Evolutionary conservation across 2,113 vertebrate genomes (phyloP), one percentile per base, ranked within the genome.

Genomic region (Arenaria interpres): DNA sequence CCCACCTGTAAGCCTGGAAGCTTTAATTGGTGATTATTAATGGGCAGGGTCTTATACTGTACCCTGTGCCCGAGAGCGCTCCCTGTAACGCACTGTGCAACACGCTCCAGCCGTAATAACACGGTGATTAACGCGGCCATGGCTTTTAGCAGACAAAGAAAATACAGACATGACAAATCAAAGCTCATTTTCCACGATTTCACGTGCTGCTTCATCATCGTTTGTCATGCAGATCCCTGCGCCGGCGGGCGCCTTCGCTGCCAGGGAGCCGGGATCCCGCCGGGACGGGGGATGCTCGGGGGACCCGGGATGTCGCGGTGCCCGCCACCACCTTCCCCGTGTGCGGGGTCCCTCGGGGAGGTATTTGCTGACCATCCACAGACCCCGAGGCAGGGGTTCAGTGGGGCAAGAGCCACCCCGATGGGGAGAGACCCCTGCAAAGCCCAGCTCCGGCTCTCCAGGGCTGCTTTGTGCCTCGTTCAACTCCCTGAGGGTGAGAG

Each of bases 121-220:
- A 63, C 22, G 12, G 88, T 41, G 86, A 95, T 95, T 93, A 92
- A 91, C 57, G 57, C 7, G 19, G 90, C 97, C 79, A 78, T 64
- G 96, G 92, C 89, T 94, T 64, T 95, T 87, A 96, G 90, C 92
- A 97, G 94, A 97, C 94, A 97, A 93, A 97, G 95, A 87, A 96
- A 92, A 93, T 14, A 95, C 84, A 97, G 96, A 89, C 89, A 39
- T 53, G 90, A 95, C 92, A 93, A 95, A 96, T 93, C 96, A 93
- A 89, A 94, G 92, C 95, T 94, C 96, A 79, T 96, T 97, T 93
- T 72, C 86, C 97, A 87, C 45, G 1, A 75, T 95, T 97, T 93
- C 83, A 92, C 20, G 20, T 89, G 89, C 88, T 94, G 96, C 92
- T 95, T 97, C 80, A 60, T 96, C 83, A 57, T 45, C 24, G 1